Evolutionary conservation across 2,888 invertebrate genomes (phyloP), one percentile per base, ranked within the genome.

Genomic region (Erpobdella octoculata): DNA sequence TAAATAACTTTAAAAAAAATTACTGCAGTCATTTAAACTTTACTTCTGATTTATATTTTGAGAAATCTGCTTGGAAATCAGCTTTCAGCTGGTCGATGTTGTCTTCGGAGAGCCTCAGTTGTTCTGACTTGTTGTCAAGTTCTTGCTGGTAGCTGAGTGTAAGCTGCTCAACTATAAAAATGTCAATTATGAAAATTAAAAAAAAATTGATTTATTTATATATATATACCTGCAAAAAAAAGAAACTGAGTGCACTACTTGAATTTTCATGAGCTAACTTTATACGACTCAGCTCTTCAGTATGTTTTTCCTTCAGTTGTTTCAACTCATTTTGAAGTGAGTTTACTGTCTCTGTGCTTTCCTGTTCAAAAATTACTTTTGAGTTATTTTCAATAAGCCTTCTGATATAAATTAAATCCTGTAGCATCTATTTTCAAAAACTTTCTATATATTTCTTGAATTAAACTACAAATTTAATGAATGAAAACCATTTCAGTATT

Each of bases 1-100:
- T 46, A 46, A n/a, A 25, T 21, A 53, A 18, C 28, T 53, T 3
- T 53, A 46, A 53, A 53, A 28, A 4, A 9, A n/a, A n/a, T n/a
- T n/a, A n/a, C n/a, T n/a, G n/a, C n/a, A n/a, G n/a, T n/a, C n/a
- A n/a, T n/a, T n/a, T n/a, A n/a, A 53, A 53, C 1, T 5, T 25
- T 53, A 67, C 67, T 41, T 67, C 67, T 3, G 41, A 21, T 46
- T 46, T 67, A 21, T 67, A 67, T 28, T 67, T 67, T 4, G 25
- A 41, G 31, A 67, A 67, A 33, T 67, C 67, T 25, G 25, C 33
- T 46, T 67, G 21, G 46, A 67, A 46, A 28, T 28, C 31, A 18
- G 38, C 21, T 33, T 41, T 33, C 21, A 67, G 33, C 15, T 41
- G 67, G 21, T 41, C 46, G 15, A 67, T 5, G 31, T 67, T 38